These are phyloP conservation scores for Aphis craccivora DNA, from an alignment of 1,140 invertebrate species.

Conservation along the genomic window DNA sequence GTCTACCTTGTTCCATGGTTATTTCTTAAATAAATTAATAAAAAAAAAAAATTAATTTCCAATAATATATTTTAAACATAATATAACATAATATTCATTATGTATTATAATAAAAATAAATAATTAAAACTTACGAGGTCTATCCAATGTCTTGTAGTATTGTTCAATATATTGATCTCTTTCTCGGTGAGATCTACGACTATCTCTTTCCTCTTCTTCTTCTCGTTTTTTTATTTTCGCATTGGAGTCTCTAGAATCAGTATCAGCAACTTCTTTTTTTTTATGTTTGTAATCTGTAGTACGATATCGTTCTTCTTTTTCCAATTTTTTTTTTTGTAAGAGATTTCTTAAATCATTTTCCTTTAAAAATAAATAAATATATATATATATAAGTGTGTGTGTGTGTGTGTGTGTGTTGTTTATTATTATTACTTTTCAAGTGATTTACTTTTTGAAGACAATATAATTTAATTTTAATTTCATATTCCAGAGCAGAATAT, in stretches of 20 bases:
- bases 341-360: constrained; percentile 57
- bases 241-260: constrained; percentile 26
- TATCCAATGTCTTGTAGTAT: constrained; percentile 47
- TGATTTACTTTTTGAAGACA: no score
- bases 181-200: constrained; percentile 33
- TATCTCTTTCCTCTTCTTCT: constrained; percentile 44
- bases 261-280: constrained; percentile 11
- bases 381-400: background rate
- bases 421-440: no score
- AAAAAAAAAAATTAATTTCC: constrained; percentile 22
- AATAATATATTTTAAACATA: background rate
- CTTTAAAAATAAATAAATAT: constrained; percentile 31
- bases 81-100: background rate
- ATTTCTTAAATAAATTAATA: constrained; percentile 33
- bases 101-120: background rate
- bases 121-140: constrained; percentile 41
- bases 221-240: constrained; percentile 40
- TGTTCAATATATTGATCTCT: constrained; percentile 56
- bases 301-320: constrained; percentile 56
- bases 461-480: background rate
- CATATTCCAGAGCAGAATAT: background rate
- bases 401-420: no score
- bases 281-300: constrained; percentile 39
- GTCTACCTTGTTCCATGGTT: constrained; percentile 37
- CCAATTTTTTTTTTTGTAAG: constrained; percentile 53